A percentile compares a stretch with the other conserved stretches of the same genome.
Evolutionary conservation across 2,888 invertebrate genomes (phyloP).

Genomic region (Melangyna quadrimaculata): DNA sequence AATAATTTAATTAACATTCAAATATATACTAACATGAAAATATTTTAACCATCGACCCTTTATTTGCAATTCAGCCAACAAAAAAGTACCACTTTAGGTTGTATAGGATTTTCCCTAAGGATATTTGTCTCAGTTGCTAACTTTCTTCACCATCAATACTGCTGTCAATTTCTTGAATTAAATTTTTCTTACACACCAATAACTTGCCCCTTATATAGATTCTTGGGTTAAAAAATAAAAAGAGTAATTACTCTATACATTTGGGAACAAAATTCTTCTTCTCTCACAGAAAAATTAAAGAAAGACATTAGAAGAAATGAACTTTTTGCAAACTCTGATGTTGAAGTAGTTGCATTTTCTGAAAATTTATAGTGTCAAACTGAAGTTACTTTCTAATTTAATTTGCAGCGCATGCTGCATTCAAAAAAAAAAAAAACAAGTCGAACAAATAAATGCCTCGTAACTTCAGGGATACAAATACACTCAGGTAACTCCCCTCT

Average conservation of each 20-base stretch:
- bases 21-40: no score
- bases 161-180: neutral
- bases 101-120: no score
- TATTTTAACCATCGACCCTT: no score
- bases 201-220: neutral
- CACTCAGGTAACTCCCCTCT: neutral
- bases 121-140: no score
- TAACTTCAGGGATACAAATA: neutral
- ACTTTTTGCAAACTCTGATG: constrained; percentile 28
- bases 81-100: no score
- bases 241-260: constrained; percentile 44
- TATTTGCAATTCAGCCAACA: no score
- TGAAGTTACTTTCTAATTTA: constrained; percentile 35
- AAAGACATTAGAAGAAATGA: constrained; percentile 10
- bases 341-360: constrained; percentile 30
- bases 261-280: neutral
- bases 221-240: neutral
- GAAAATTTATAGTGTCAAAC: constrained; percentile 24
- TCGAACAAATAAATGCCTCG: neutral
- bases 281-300: neutral
- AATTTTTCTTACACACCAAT: neutral
- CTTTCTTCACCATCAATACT: no score
- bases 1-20: no score
- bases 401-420: constrained; percentile 3
- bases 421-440: neutral